These are phyloP conservation scores for Napeogenes sylphis DNA, from an alignment of 2,888 invertebrate genomes.

Conservation along the genomic window DNA sequence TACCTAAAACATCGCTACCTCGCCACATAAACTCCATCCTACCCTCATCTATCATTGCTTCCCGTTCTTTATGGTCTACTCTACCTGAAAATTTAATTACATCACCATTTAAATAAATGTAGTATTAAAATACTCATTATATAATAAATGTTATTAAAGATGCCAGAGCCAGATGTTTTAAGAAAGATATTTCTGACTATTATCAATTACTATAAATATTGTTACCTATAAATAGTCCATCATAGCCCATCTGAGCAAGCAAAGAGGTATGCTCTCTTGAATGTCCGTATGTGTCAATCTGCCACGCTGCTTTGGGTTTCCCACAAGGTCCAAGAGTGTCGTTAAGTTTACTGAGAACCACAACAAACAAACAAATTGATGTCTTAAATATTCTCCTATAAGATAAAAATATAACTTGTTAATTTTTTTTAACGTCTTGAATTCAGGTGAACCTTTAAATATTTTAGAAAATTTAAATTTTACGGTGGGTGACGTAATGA, in stretches of 20 bases:
- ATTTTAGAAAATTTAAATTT: too few relatives aligned
- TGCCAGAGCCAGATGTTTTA: too few relatives aligned
- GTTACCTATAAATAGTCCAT: slow-evolving; percentile 82
- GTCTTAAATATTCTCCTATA: neutral
- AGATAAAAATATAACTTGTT: too few relatives aligned
- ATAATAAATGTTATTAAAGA: too few relatives aligned
- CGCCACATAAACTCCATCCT: slow-evolving; percentile 85
- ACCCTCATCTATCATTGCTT: slow-evolving; percentile 72
- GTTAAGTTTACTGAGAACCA: slow-evolving; percentile 75
- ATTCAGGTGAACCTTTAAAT: too few relatives aligned
- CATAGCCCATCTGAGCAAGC: slow-evolving; percentile 82
- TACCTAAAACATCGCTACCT: slow-evolving; percentile 77
- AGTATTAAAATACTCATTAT: neutral
- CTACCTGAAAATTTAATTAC: slow-evolving; percentile 54
- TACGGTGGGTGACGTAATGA: too few relatives aligned
- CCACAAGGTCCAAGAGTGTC: slow-evolving; percentile 86
- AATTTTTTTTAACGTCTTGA: too few relatives aligned
- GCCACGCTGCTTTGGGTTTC: slow-evolving; percentile 87
- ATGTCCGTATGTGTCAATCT: slow-evolving; percentile 93
- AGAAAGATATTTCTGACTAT: too few relatives aligned
- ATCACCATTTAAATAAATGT: neutral
- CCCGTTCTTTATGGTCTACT: slow-evolving; percentile 82
- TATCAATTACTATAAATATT: too few relatives aligned
- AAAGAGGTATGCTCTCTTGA: slow-evolving; percentile 80
- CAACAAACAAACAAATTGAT: neutral